These are phyloP conservation scores for Psittacula cyanocephala DNA, from an alignment of 2,113 vertebrate species.

Conservation along the genomic window DNA sequence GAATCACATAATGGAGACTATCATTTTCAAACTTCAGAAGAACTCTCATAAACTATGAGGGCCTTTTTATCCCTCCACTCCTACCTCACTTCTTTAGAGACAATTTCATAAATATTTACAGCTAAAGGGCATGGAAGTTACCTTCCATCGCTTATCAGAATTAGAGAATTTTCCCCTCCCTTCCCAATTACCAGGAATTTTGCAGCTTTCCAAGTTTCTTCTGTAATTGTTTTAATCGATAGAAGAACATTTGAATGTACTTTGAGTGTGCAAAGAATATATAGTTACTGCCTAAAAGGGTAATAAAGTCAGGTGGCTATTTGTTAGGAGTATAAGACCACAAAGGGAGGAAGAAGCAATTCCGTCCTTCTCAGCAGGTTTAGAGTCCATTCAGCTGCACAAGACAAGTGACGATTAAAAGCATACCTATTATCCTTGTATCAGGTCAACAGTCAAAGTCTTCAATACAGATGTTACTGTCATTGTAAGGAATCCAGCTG, in stretches of 20 bases:
- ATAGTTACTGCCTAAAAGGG: background rate
- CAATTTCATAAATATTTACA: constrained; percentile 45
- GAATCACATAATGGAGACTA: background rate
- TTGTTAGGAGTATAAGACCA: background rate
- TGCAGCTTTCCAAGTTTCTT: background rate
- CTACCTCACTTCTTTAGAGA: background rate
- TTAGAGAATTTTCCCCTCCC: background rate
- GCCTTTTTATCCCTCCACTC: background rate
- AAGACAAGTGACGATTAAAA: constrained; percentile 26
- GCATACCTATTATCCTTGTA: background rate
- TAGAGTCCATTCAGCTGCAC: background rate
- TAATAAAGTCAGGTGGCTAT: background rate
- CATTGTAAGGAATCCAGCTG: background rate
- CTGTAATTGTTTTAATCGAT: background rate
- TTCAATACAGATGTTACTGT: background rate
- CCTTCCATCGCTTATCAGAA: background rate
- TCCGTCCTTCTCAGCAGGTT: background rate
- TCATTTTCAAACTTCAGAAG: constrained; percentile 1
- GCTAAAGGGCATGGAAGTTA: background rate
- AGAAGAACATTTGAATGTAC: background rate
- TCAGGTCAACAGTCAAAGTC: constrained; percentile 3
- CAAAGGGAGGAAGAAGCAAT: background rate
- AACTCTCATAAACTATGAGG: background rate
- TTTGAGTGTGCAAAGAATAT: background rate
- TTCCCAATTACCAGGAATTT: background rate